Conservation (phyloP, 2,888 invertebrate species). For the Lobophora halterata region DNA sequence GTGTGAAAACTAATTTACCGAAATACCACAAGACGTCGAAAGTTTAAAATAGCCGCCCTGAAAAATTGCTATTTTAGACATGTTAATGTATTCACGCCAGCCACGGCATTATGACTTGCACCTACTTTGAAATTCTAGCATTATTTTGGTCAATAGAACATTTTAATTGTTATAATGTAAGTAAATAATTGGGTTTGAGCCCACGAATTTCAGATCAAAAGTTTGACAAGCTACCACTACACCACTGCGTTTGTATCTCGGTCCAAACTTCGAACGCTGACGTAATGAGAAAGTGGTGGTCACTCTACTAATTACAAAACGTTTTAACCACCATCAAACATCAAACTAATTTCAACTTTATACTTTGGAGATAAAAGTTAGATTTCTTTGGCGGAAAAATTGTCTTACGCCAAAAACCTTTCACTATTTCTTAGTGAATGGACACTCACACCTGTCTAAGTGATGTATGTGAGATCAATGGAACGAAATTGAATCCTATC, state of each 20-base stretch:
- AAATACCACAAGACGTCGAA: no score
- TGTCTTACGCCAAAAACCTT: conserved; percentile 26
- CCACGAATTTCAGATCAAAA: neutral
- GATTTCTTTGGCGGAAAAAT: conserved; percentile 18
- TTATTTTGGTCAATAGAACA: no score
- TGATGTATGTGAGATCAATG: conserved; percentile 18
- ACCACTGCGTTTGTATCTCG: conserved; percentile 12
- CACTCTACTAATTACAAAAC: conserved; percentile 3
- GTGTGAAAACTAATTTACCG: no score
- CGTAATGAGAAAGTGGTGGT: conserved; percentile 33
- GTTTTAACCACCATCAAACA: conserved; percentile 1
- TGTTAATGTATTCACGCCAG: no score
- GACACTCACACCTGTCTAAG: conserved; percentile 44
- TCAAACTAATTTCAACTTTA: conserved; percentile 1
- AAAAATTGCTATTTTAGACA: no score
- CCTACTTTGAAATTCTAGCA: no score
- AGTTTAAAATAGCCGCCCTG: no score
- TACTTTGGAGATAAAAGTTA: conserved; percentile 1
- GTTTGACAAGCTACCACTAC: neutral
- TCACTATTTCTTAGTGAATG: conserved; percentile 45
- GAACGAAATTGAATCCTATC: conserved; percentile 17
- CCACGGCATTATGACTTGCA: no score
- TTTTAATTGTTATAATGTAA: no score
- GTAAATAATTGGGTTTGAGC: no score
- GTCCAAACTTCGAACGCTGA: conserved; percentile 17